Percentiles rank a stretch among this genome's conserved stretches.
phyloP scores from a whole-genome alignment of 2,113 vertebrate species.

The Lagopus muta region DNA sequence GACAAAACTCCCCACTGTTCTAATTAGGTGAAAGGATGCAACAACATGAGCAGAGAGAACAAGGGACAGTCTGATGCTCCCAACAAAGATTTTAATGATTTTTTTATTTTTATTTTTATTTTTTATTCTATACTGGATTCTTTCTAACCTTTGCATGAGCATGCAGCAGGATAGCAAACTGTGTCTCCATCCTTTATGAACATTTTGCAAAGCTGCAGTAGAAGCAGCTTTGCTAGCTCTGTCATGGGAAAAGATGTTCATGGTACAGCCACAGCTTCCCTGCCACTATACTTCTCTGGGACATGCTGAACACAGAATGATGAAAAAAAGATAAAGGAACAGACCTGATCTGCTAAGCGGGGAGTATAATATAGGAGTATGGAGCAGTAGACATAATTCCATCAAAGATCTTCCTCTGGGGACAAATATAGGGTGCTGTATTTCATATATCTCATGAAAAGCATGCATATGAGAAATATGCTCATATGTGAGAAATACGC shows the following conservation, averaged over 20 bases:
- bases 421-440: neutral
- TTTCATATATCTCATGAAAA: neutral
- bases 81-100: neutral
- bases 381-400: neutral
- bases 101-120: too few species aligned
- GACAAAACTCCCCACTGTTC: neutral
- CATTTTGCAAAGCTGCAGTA: neutral
- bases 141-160: neutral
- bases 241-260: neutral
- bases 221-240: neutral
- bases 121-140: neutral
- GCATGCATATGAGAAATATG: too few species aligned
- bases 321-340: neutral
- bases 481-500: too few species aligned
- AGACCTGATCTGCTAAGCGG: neutral
- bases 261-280: neutral
- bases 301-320: neutral
- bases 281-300: neutral
- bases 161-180: neutral
- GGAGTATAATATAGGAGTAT: neutral
- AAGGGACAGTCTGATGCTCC: neutral
- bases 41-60: neutral
- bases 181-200: neutral
- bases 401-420: neutral
- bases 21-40: neutral